Base-by-base conservation (phyloP, 2,888 invertebrate species). In the Eristalis arbustorum region DNA sequence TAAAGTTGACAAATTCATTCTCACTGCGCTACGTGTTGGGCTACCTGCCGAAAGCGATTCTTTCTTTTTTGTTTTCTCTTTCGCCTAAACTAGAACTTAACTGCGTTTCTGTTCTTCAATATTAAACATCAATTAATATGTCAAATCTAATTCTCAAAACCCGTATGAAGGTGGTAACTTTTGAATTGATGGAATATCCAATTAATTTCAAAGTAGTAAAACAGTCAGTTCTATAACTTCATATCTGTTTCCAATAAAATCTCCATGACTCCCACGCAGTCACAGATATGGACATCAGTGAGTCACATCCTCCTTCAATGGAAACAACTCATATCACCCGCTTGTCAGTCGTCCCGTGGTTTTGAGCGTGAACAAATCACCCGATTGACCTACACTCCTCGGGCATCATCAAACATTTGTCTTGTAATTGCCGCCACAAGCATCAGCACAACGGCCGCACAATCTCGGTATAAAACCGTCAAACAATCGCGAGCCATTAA, bases 361-460 rank as follows among this genome's bases (percentile, higher is more conserved):
- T n/a, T n/a, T 8, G 49, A 49, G 8, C 42, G n/a, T n/a, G 42
- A 42, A 42, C n/a, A 42, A 42, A 42, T 42, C n/a, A 14, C 49
- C 49, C 5, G 18, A 49, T 49, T 49, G 49, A 49, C 49, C 59
- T 59, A 25, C 59, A 59, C 23, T 11, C 59, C 25, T 18, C 25
- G 13, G 25, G 25, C 25, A 59, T 59, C 59, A 59, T 59, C 59
- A 59, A 59, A 59, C 34, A 73, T 73, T 78, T 61, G 59, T 61
- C 59, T 72, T 22, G 67, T 66, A 79, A 72, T 49, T 79, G 72
- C 61, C 61, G 34, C 42, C 42, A 34, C 64, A 57, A 57, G 56
- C 42, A 62, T 28, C 31, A 28, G 4, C 28, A 34, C 8, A 59
- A 23, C 37, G 49, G 18, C 8, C 49, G n/a, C 56, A 25, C 59